Evolutionary conservation across 2,113 vertebrate species (phyloP), one percentile per base, ranked within the genome.

Genomic region (Callopanchax toddi): DNA sequence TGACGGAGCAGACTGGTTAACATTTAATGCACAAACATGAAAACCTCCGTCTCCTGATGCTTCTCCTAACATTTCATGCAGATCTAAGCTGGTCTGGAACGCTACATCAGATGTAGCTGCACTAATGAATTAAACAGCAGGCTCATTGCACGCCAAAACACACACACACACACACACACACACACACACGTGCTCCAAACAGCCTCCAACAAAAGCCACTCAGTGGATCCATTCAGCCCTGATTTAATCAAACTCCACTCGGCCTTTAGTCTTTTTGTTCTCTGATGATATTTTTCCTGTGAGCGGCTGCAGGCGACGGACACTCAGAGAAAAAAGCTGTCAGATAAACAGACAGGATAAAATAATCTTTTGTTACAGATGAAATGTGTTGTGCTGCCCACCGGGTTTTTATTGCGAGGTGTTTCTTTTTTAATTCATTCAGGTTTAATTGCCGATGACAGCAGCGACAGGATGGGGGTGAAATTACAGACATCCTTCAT

Each of bases 161-260:
- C 64, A 52, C 61, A 59, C 37, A 63, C 50, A 53, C 53, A 36
- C 62, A 69, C 62, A 72, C 52, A 63, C 44, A 40, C 57, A 74
- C 57, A 71, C 54, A 74, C 69, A 69, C 76, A 51, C 29, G 9
- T 45, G 11, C 39, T 64, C 65, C 22, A 53, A 81, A 81, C 76
- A 74, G 72, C 78, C 68, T 80, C 44, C 52, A 81, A 84, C 80
- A 88, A 76, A 62, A 68, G 71, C 74, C 60, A 53, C 78, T 83
- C 76, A 32, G 54, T 37, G 53, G 74, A 63, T 70, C 76, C 66
- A 74, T 84, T 88, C 82, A 74, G 45, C 29, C 25, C 55, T 78
- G 82, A 87, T 88, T 89, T 78, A 87, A 88, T 90, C 84, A 87
- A 81, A 85, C 71, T 66, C 65, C 51, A 51, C 75, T 69, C 66